phyloP scores from a whole-genome alignment of 1,140 invertebrate genomes.

The Megathymus violae region DNA sequence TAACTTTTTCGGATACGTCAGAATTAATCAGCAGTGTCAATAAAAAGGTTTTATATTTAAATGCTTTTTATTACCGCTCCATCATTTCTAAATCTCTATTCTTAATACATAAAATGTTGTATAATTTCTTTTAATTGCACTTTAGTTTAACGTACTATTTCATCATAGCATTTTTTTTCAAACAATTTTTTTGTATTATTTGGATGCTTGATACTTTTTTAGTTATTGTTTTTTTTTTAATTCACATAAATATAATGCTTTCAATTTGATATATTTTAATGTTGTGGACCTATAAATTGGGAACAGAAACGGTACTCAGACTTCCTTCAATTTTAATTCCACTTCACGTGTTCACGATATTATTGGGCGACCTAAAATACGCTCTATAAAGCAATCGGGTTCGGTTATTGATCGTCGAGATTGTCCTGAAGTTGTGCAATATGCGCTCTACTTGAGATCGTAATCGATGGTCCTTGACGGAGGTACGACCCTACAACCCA shows the following conservation, averaged over 20 bases:
- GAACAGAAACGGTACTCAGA: no score
- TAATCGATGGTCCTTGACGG: constrained; percentile 73
- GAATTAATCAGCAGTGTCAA: constrained; percentile 13
- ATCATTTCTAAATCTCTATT: background rate
- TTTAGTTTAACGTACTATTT: no score
- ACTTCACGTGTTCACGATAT: background rate
- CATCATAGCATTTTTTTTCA: no score
- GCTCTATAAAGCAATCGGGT: constrained; percentile 39
- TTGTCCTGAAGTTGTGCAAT: constrained; percentile 67
- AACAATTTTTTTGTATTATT: no score
- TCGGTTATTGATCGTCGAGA: constrained; percentile 52
- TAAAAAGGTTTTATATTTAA: constrained; percentile 19
- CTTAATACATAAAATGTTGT: no score
- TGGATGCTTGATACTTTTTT: no score
- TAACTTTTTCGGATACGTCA: constrained; percentile 21
- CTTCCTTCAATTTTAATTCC: no score
- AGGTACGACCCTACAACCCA: constrained; percentile 47
- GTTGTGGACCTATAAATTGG: background rate
- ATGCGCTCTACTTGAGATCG: constrained; percentile 59
- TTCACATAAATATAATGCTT: background rate
- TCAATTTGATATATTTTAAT: background rate
- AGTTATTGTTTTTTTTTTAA: no score
- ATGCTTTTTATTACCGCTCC: background rate
- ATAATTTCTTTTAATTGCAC: no score
- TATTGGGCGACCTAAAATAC: constrained; percentile 3